Evolutionary conservation across 2,797 vertebrate species (phyloP).

Genomic region (Sebastes flavidus): DNA sequence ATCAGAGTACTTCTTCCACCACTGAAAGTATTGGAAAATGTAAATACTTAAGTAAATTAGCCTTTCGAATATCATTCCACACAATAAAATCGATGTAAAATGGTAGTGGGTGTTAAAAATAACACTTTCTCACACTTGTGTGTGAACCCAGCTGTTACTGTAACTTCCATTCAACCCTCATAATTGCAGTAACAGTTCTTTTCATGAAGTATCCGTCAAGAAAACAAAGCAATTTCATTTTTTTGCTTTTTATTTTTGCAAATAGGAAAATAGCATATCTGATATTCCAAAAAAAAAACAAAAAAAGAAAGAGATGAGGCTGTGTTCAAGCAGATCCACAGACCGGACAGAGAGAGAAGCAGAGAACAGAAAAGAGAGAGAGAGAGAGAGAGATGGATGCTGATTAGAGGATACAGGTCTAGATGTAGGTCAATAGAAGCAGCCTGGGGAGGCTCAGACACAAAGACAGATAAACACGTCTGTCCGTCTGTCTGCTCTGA

Average conservation of each 20-base stretch:
- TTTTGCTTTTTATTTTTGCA: conserved; percentile 73
- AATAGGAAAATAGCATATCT: conserved; percentile 86
- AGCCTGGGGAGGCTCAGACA: conserved; percentile 76
- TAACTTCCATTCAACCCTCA: not conserved
- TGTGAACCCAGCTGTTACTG: not conserved
- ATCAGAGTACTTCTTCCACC: too few species aligned
- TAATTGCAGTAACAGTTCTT: not conserved
- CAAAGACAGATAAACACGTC: conserved; percentile 71
- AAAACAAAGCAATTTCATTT: conserved; percentile 17
- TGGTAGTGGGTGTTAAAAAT: not conserved
- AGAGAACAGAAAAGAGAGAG: not conserved
- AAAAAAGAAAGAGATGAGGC: conserved; percentile 40
- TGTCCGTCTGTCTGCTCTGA: conserved; percentile 57
- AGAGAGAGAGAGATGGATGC: conserved; percentile 46
- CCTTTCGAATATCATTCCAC: not conserved
- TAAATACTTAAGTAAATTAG: too few species aligned
- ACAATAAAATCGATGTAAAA: not conserved
- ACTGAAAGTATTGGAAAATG: too few species aligned
- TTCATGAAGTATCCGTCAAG: not conserved
- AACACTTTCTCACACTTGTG: not conserved
- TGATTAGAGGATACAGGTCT: conserved; percentile 61
- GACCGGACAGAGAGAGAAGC: conserved; percentile 35
- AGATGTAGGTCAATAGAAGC: conserved; percentile 79
- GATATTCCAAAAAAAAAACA: conserved; percentile 75
- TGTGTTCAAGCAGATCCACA: conserved; percentile 61